Percentiles rank a stretch among this genome's conserved stretches.
Conservation (phyloP, 2,113 vertebrate genomes). For the Pogona vitticeps region DNA sequence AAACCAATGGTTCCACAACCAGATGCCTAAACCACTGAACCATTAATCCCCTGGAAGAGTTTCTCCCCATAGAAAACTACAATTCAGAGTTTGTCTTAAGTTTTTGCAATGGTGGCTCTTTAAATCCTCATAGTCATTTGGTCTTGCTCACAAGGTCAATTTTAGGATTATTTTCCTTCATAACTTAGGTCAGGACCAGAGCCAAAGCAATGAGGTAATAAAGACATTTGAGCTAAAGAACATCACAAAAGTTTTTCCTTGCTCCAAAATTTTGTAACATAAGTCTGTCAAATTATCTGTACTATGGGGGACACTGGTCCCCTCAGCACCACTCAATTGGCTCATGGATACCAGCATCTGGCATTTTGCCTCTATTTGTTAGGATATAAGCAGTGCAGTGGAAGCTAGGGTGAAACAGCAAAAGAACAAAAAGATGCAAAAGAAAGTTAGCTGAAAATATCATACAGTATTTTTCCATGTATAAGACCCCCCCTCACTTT, state of each 20-base stretch:
- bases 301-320: background rate
- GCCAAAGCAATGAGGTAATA: background rate
- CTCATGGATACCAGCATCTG: background rate
- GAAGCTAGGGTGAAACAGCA: too few relatives aligned
- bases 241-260: background rate
- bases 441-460: background rate
- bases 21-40: too few relatives aligned
- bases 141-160: background rate
- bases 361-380: background rate
- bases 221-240: background rate
- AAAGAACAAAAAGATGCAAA: background rate
- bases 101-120: background rate
- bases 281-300: background rate
- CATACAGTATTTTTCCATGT: too few relatives aligned
- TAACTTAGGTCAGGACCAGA: background rate
- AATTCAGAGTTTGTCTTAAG: too few relatives aligned
- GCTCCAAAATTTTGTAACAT: background rate
- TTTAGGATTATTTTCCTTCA: background rate
- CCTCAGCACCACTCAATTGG: background rate
- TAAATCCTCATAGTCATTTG: background rate
- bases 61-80: too few relatives aligned
- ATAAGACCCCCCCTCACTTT: too few relatives aligned
- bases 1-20: too few relatives aligned
- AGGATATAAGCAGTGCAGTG: too few relatives aligned
- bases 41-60: too few relatives aligned